phyloP scores from a whole-genome alignment of 1,140 invertebrate species.

The Pseudomyrmex gracilis region DNA sequence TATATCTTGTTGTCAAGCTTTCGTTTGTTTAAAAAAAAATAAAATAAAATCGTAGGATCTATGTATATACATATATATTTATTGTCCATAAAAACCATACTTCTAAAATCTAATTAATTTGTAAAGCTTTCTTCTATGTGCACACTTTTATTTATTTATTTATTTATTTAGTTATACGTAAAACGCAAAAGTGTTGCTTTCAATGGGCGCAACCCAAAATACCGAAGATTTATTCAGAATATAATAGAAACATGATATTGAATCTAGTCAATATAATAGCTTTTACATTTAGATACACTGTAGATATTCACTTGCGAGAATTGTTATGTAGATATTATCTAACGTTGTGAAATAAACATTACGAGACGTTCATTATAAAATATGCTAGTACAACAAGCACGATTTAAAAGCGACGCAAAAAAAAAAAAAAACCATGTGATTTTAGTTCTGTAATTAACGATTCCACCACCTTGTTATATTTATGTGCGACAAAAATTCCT shows the following conservation, averaged over 20 bases:
- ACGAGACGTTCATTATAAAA: constrained; percentile 56
- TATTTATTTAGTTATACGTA: constrained; percentile 26
- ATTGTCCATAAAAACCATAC: neutral
- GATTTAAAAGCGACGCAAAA: constrained; percentile 43
- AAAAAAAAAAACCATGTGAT: neutral
- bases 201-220: constrained; percentile 45
- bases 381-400: constrained; percentile 11
- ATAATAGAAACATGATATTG: constrained; percentile 50
- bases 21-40: neutral
- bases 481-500: constrained; percentile 28
- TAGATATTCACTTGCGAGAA: constrained; percentile 68
- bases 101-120: neutral
- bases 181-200: constrained; percentile 27
- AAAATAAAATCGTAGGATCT: constrained; percentile 45
- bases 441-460: constrained; percentile 28
- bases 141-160: constrained; percentile 62
- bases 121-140: constrained; percentile 7
- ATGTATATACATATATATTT: constrained; percentile 32
- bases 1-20: too few relatives aligned
- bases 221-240: constrained; percentile 33
- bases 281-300: constrained; percentile 65
- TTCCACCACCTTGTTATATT: constrained; percentile 10
- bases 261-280: constrained; percentile 70
- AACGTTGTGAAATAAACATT: constrained; percentile 62
- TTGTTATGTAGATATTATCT: constrained; percentile 70